These are phyloP conservation scores for Elachura formosa DNA, from an alignment of 2,113 vertebrate species.

Conservation along the genomic window DNA sequence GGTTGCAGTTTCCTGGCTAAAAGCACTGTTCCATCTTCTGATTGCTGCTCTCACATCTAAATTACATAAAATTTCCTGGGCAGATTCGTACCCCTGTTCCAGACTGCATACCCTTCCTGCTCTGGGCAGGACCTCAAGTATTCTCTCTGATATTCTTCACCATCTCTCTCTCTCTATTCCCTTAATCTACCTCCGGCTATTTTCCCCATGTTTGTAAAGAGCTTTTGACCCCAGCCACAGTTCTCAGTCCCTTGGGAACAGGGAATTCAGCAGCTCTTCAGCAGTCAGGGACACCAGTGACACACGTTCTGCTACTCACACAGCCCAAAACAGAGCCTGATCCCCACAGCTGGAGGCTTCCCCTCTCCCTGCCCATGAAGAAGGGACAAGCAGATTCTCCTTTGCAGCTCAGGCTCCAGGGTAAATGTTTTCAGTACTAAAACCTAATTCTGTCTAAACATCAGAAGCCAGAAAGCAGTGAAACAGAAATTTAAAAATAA, in stretches of 20 bases:
- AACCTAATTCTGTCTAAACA: neutral
- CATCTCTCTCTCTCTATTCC: neutral
- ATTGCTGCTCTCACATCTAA: neutral
- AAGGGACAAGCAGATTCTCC: neutral
- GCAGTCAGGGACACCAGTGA: neutral
- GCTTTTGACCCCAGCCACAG: neutral
- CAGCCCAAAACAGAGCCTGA: neutral
- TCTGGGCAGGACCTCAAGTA: neutral
- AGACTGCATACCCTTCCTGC: neutral
- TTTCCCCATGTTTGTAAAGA: neutral
- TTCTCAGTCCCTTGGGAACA: neutral
- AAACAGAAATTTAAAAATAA: slow-evolving; percentile 28
- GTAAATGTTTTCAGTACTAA: neutral
- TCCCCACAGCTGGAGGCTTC: neutral
- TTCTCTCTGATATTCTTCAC: neutral
- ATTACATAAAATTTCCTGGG: neutral
- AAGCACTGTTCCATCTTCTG: neutral
- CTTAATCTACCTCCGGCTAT: neutral
- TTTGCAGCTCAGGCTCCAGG: neutral
- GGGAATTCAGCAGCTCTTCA: neutral
- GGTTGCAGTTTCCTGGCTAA: neutral
- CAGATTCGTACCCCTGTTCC: neutral
- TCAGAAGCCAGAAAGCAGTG: neutral
- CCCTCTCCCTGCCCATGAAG: neutral
- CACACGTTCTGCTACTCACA: neutral